Evolutionary conservation across 2,797 vertebrate species (phyloP).

Genomic region (Syndactyla subalaris): DNA sequence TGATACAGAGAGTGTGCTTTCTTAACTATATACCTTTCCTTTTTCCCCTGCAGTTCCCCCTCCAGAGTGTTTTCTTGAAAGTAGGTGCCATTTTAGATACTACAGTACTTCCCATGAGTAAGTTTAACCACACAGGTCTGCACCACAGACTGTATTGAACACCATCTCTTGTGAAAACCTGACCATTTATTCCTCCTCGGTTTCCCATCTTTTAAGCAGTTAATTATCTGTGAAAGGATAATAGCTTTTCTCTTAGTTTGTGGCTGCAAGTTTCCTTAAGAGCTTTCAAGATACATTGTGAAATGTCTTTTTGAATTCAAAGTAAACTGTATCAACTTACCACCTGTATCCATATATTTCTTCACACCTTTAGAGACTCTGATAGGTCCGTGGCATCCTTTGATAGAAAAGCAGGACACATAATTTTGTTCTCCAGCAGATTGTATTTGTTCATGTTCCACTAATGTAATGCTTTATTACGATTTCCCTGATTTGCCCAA

Average conservation of each 20-base stretch:
- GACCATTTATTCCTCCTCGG: neutral
- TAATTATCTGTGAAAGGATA: neutral
- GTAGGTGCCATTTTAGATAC: neutral
- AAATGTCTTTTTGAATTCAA: neutral
- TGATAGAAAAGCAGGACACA: neutral
- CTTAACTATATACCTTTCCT: neutral
- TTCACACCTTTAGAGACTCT: neutral
- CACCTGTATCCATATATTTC: neutral
- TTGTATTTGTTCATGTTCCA: neutral
- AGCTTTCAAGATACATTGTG: neutral
- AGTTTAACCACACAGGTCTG: neutral
- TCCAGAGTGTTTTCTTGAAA: neutral
- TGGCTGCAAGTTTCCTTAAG: neutral
- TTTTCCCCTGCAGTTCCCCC: neutral
- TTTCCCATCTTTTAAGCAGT: neutral
- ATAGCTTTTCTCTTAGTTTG: neutral
- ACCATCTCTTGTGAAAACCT: neutral
- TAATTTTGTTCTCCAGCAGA: neutral
- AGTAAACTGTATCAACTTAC: neutral
- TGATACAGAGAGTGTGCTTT: neutral
- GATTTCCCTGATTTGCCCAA: neutral
- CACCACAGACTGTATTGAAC: neutral
- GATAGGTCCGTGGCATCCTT: neutral
- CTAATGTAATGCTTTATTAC: neutral
- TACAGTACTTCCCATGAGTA: neutral